Evolutionary conservation across 2,888 invertebrate species (phyloP).

Genomic region (Ctenicera cuprea): DNA sequence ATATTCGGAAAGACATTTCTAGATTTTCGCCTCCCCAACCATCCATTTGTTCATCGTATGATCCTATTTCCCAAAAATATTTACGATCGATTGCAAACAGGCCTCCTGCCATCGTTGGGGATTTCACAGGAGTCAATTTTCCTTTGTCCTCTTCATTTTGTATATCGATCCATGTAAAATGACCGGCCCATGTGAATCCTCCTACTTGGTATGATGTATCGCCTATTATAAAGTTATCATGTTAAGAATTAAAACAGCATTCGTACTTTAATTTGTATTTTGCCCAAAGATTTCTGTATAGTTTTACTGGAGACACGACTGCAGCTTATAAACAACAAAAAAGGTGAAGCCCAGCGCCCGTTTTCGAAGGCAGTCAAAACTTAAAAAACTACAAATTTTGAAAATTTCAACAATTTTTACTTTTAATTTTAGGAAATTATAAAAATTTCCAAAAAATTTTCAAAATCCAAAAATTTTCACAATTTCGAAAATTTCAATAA

Average conservation of each 20-base stretch:
- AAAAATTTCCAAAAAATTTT: no score
- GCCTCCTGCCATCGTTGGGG: conserved; percentile 99
- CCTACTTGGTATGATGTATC: conserved; percentile 79
- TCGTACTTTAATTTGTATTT: no score
- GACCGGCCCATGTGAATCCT: conserved; percentile 91
- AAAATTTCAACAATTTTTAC: no score
- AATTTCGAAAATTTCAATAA: no score
- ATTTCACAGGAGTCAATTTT: conserved; percentile 81
- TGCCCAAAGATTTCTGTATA: no score
- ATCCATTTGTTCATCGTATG: conserved; percentile 97
- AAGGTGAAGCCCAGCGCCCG: no score
- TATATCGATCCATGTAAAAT: conserved; percentile 94
- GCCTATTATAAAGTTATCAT: conserved; percentile 58
- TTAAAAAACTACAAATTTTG: no score
- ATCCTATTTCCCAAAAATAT: conserved; percentile 96
- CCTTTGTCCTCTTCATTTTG: conserved; percentile 79
- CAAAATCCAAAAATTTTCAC: no score
- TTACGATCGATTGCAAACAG: conserved; percentile 93
- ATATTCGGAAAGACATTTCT: conserved; percentile 96
- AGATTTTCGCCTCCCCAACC: conserved; percentile 99
- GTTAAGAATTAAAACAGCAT: conserved; percentile 7
- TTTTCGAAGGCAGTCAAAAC: no score
- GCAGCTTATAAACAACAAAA: no score
- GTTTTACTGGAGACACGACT: no score
- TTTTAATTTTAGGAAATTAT: no score